Conservation (phyloP, 2,797 vertebrate genomes). For the Hylomyscus alleni region DNA sequence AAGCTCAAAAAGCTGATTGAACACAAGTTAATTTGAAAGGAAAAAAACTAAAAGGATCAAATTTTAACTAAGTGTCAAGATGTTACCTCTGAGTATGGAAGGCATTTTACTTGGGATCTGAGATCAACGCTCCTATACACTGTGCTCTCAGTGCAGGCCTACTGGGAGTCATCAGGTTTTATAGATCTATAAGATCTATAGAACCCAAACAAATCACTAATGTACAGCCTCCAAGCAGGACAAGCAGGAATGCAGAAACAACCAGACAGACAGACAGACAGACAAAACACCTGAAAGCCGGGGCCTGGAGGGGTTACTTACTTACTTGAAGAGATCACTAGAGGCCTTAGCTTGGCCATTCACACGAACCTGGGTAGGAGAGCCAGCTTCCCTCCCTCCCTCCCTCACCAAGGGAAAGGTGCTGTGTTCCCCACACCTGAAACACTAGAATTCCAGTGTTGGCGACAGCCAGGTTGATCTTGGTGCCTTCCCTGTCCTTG, state of each 20-base stretch:
- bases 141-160: not conserved
- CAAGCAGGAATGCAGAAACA: not conserved
- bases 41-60: not conserved
- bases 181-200: constrained; percentile 12
- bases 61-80: not conserved
- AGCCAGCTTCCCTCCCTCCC: not conserved
- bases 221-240: not conserved
- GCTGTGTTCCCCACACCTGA: constrained; percentile 91
- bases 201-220: not conserved
- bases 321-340: not conserved
- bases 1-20: not conserved
- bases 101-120: not conserved
- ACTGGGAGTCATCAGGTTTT: not conserved
- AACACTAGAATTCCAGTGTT: constrained; percentile 98
- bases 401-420: not conserved
- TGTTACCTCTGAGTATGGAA: not conserved
- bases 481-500: constrained; percentile 97
- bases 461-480: constrained; percentile 95
- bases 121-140: not conserved
- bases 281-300: not conserved
- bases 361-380: not conserved
- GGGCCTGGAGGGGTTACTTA: no score
- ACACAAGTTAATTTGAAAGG: not conserved
- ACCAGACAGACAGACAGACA: not conserved
- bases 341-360: not conserved